phyloP scores from a whole-genome alignment of 2,113 vertebrate species.

The Picathartes gymnocephalus region DNA sequence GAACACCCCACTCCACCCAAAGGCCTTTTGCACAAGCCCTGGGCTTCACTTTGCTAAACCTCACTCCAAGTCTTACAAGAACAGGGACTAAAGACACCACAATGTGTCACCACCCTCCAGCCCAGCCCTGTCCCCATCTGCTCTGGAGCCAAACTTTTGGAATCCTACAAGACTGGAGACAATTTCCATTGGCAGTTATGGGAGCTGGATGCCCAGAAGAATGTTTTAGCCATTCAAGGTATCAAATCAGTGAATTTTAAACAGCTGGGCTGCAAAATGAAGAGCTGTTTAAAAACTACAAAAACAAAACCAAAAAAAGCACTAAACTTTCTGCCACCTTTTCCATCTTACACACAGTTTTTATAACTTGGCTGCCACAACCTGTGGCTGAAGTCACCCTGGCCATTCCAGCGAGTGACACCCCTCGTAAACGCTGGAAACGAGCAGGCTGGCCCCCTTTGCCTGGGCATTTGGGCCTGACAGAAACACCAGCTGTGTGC shows the following conservation, averaged over 20 bases:
- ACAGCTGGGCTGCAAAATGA: neutral
- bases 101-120: neutral
- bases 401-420: neutral
- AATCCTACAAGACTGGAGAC: fast-evolving
- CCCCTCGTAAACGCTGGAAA: neutral
- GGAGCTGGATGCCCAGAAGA: neutral
- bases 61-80: neutral
- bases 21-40: neutral
- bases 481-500: neutral
- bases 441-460: neutral
- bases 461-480: neutral
- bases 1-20: neutral
- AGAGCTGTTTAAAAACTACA: neutral
- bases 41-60: neutral
- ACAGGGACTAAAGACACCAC: neutral
- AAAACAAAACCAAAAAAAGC: neutral
- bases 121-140: neutral
- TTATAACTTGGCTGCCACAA: neutral
- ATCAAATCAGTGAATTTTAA: neutral
- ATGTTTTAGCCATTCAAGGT: neutral
- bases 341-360: slow-evolving; percentile 19
- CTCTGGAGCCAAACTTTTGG: neutral
- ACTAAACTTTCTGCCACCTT: neutral
- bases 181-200: neutral
- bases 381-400: neutral